Percentiles rank a stretch among this genome's conserved stretches.
Evolutionary conservation across 2,888 invertebrate genomes (phyloP).

Genomic region (Galeruca laticollis): DNA sequence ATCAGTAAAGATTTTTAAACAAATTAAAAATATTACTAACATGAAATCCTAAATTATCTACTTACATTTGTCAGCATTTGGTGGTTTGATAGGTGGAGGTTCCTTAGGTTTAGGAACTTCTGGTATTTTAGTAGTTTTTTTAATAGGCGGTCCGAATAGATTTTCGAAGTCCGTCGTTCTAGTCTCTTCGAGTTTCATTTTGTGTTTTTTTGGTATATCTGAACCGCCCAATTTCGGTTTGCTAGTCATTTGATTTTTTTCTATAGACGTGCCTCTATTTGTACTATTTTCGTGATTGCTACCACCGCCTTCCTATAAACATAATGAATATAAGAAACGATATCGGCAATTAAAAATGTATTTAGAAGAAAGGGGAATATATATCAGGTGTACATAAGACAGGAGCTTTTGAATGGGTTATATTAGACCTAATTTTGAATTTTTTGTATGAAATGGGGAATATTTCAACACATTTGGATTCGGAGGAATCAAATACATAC

Average conservation of each 20-base stretch:
- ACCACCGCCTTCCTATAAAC: conserved; percentile 58
- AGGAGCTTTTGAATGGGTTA: no score
- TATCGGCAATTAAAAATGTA: no score
- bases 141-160: conserved; percentile 86
- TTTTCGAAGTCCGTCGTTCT: conserved; percentile 76
- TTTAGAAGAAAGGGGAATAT: no score
- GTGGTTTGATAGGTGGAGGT: conserved; percentile 49
- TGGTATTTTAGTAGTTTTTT: conserved; percentile 79
- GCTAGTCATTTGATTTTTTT: conserved; percentile 72
- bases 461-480: no score
- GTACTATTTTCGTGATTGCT: conserved; percentile 63
- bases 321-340: no score
- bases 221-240: conserved; percentile 78
- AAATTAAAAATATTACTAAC: conserved; percentile 1
- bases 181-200: conserved; percentile 62
- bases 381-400: no score
- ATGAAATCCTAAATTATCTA: no score
- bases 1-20: no score
- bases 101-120: conserved; percentile 65
- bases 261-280: conserved; percentile 57
- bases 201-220: conserved; percentile 60
- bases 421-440: no score
- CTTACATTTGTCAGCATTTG: conserved; percentile 71
- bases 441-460: no score
- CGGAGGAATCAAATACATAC: no score